Evolutionary conservation across 2,797 vertebrate genomes (phyloP), one percentile per base, ranked within the genome.

Genomic region (Lophotriccus pileatus): DNA sequence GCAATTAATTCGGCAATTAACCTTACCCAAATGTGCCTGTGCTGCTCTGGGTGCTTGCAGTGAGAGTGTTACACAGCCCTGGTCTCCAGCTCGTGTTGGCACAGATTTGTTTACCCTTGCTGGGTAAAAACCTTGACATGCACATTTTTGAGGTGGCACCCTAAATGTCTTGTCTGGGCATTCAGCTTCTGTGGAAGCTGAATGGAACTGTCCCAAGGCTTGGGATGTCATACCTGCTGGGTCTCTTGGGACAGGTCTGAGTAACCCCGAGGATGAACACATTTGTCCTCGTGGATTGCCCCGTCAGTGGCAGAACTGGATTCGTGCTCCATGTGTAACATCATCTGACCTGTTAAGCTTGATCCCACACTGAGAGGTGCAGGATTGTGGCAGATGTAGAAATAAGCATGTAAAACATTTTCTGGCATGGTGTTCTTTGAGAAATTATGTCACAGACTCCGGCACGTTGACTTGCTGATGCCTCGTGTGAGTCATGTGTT

Each of bases 371-470:
- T 19, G 66, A 86, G 90, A 89, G 21, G 39, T 47, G 17, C 58
- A 24, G 83, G 23, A 27, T 34, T 30, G 12, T 43, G 64, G 39
- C n/a, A 84, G 19, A 63, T 59, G 49, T 4, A 85, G 79, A 77
- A 94, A 75, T 34, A 66, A 90, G 37, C 46, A 41, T 36, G 69
- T 72, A 55, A 86, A 85, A 64, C 22, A 15, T 92, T 72, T 84
- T 63, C 79, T 95, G 84, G 73, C 85, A 56, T 2, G 0, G 28
- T 49, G 47, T 72, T 85, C 79, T 66, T 47, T n/a, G 87, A 92
- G 84, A 89, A 94, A 55, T 43, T 75, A 73, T 93, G 79, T 92
- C 82, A 92, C 90, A 80, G 78, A n/a, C 84, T 90, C 46, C 20
- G 37, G 43, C 88, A 76, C 91, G 22, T n/a, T 87, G 90, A 83